Base-by-base conservation (phyloP, 1,140 invertebrate species). In the Bombus ignitus region DNA sequence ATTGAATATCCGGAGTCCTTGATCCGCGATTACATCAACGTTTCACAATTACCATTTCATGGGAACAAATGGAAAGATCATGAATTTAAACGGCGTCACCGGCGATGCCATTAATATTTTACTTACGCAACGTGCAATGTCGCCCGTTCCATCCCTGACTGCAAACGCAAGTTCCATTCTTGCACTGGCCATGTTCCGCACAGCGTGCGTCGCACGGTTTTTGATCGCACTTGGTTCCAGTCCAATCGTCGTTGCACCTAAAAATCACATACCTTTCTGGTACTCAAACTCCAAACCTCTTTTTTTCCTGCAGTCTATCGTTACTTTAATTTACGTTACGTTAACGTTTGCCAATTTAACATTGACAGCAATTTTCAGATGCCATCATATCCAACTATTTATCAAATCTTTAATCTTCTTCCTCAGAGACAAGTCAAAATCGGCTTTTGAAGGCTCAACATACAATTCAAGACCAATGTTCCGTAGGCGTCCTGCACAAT, bases 61-160 rank as follows among this genome's bases (percentile, higher is more conserved):
- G 18, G 47, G 47, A 0, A 53, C 6, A 62, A 62, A 62, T 62
- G 59, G 12, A 18, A 32, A 22, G 35, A 68, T 68, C 3, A 35
- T 37, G 18, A 22, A 10, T 37, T 68, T 35, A 35, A 35, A 66
- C 25, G 1, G 65, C 62, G 2, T 35, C 18, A 37, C 22, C 22
- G 66, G 65, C 44, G 32, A 72, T 71, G 81, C 9, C 18, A 32
- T 37, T n/a, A 37, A 44, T n/a, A 37, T 59, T 73, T 39, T 91
- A 97, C 98, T 98, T 97, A 99, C 99, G 98, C 91, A 99, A 94
- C 57, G 98, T 99, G 95, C 99, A 99, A 93, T 99, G 98, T 91
- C 97, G 97, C 87, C 99, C 99, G 95, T 99, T 99, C 99, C 99
- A 99, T 81, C 99, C 99, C 94, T 98, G 98, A 35, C 98, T 97